Conservation (phyloP, 2,113 vertebrate species). For the Dolichotis patagonum region DNA sequence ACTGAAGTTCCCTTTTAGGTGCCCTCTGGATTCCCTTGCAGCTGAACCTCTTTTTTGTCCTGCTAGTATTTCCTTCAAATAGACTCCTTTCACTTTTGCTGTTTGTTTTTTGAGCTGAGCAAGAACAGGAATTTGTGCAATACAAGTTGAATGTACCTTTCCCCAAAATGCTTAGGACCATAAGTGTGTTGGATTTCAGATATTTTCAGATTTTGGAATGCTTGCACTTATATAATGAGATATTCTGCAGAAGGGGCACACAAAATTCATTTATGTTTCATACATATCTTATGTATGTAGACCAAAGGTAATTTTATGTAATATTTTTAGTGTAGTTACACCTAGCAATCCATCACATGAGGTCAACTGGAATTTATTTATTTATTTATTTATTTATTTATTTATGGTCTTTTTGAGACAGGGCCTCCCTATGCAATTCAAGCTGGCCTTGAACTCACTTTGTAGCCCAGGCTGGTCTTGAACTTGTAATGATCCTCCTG, state of each 20-base stretch:
- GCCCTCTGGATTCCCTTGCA: neutral
- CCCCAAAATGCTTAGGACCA: neutral
- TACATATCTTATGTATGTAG: neutral
- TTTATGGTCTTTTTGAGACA: no score
- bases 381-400: no score
- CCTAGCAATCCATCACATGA: neutral
- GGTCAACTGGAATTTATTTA: neutral
- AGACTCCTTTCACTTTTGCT: neutral
- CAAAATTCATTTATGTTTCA: neutral
- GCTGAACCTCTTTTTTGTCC: neutral
- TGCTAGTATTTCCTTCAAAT: neutral
- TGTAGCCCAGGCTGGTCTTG: no score
- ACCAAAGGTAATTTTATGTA: neutral
- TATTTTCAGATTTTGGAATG: neutral
- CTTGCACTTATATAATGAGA: neutral
- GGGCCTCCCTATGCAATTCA: no score
- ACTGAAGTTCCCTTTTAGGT: neutral
- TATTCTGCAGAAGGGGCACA: neutral
- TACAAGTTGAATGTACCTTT: neutral
- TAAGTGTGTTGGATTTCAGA: neutral
- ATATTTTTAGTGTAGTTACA: neutral
- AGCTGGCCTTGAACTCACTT: no score
- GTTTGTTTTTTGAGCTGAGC: conserved; percentile 35
- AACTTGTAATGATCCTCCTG: no score
- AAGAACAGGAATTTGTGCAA: conserved; percentile 26